Conservation (phyloP, 2,888 invertebrate species). For the Apocheima hispidaria region DNA sequence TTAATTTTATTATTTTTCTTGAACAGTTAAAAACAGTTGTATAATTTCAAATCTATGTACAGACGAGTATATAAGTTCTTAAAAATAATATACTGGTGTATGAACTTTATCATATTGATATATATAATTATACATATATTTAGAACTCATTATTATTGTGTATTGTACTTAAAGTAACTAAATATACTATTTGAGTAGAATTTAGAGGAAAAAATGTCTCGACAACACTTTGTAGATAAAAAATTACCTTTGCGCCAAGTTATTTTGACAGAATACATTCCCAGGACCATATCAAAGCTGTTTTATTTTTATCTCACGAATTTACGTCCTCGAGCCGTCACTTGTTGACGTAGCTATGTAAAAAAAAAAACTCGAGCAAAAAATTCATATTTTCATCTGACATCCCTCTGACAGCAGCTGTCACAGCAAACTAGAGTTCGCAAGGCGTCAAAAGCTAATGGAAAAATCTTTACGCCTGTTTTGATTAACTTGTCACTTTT, state of each 20-base stretch:
- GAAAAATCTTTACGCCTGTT: slow-evolving; percentile 3
- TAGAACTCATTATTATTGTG: no score
- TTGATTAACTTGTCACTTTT: background rate
- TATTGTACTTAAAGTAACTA: no score
- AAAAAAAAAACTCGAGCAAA: slow-evolving; percentile 20
- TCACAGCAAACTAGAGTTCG: slow-evolving; percentile 8
- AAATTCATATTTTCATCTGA: slow-evolving; percentile 19
- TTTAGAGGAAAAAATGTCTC: no score
- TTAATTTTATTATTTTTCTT: no score
- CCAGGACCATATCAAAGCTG: background rate
- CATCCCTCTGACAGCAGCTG: slow-evolving; percentile 23
- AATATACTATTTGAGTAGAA: no score
- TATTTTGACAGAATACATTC: background rate
- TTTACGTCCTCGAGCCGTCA: slow-evolving; percentile 21
- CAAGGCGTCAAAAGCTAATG: slow-evolving; percentile 10
- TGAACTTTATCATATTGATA: no score
- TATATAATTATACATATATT: no score
- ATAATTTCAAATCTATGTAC: no score
- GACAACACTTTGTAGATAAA: no score
- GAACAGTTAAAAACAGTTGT: no score
- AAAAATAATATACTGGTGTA: no score
- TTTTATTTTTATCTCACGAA: slow-evolving; percentile 1
- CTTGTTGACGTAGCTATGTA: slow-evolving; percentile 14
- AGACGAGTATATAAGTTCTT: no score
- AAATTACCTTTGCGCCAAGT: background rate